Conservation (phyloP, 2,797 vertebrate genomes). For the Epinephelus malabaricus region DNA sequence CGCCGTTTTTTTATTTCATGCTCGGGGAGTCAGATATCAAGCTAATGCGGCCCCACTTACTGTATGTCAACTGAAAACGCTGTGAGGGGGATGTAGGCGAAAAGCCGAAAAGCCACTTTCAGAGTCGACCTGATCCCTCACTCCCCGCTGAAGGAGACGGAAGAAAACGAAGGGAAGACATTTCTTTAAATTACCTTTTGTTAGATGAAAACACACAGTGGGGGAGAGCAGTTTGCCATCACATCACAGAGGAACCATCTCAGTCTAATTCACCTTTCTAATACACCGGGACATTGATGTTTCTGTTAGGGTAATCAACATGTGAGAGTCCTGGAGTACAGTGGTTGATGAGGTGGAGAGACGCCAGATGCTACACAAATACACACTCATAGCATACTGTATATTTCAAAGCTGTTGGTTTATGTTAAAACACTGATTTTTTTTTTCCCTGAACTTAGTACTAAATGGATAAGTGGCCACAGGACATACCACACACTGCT, state of each 20-base stretch:
- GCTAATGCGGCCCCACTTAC: slow-evolving; percentile 71
- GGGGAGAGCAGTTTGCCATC: slow-evolving; percentile 25
- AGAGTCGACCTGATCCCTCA: slow-evolving; percentile 44
- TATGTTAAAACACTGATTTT: neutral
- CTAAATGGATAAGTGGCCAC: neutral
- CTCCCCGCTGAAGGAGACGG: slow-evolving; percentile 41
- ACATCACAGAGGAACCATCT: slow-evolving; percentile 34
- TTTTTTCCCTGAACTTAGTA: neutral
- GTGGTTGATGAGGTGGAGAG: slow-evolving; percentile 27
- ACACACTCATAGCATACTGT: neutral
- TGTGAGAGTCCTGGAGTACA: slow-evolving; percentile 7
- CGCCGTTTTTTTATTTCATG: slow-evolving; percentile 75
- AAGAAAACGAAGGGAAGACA: slow-evolving; percentile 43
- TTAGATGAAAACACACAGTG: slow-evolving; percentile 41
- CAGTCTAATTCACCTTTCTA: slow-evolving; percentile 50
- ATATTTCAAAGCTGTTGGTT: neutral
- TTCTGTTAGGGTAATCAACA: slow-evolving; percentile 34
- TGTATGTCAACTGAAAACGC: slow-evolving; percentile 67
- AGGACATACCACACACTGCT: neutral
- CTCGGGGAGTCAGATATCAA: slow-evolving; percentile 58
- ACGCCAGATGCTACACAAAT: neutral
- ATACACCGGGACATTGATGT: slow-evolving; percentile 30
- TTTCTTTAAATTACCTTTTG: slow-evolving; percentile 52
- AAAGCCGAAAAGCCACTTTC: slow-evolving; percentile 57
- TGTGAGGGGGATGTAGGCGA: slow-evolving; percentile 44